Conservation (phyloP, 2,113 vertebrate genomes). For the Sorex araneus region DNA sequence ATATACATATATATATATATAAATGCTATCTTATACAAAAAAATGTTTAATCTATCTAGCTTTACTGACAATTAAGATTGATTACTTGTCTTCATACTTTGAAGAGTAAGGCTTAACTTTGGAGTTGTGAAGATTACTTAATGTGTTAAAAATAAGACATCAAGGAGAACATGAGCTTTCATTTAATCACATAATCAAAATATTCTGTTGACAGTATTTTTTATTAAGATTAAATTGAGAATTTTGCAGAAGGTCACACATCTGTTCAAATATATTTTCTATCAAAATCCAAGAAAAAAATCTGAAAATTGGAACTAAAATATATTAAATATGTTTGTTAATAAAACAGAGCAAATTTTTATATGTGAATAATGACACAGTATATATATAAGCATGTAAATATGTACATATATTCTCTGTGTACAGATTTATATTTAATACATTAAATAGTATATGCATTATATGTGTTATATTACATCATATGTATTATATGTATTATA, state of each 20-base stretch:
- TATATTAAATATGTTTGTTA: not conserved
- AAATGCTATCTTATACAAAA: not conserved
- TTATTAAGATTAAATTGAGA: not conserved
- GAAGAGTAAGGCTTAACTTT: slow-evolving; percentile 40
- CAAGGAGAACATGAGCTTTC: not conserved
- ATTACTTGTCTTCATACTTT: slow-evolving; percentile 57
- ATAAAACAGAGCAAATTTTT: not conserved
- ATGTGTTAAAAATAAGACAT: not conserved
- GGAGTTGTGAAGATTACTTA: not conserved
- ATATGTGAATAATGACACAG: too few relatives aligned
- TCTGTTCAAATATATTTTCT: not conserved
- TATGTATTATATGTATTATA: too few relatives aligned
- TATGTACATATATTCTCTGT: not conserved
- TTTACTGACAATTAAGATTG: slow-evolving; percentile 48
- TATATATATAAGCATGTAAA: not conserved
- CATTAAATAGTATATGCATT: too few relatives aligned
- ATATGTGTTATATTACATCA: too few relatives aligned
- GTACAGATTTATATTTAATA: not conserved
- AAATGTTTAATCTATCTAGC: slow-evolving; percentile 1
- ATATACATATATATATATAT: too few relatives aligned
- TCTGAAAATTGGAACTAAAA: not conserved
- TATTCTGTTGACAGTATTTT: slow-evolving; percentile 8
- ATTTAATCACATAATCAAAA: not conserved
- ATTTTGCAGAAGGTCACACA: slow-evolving; percentile 21
- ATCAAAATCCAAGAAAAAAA: not conserved